phyloP scores from a whole-genome alignment of 1,140 invertebrate genomes.

The Holcopasites calliopsidis region DNA sequence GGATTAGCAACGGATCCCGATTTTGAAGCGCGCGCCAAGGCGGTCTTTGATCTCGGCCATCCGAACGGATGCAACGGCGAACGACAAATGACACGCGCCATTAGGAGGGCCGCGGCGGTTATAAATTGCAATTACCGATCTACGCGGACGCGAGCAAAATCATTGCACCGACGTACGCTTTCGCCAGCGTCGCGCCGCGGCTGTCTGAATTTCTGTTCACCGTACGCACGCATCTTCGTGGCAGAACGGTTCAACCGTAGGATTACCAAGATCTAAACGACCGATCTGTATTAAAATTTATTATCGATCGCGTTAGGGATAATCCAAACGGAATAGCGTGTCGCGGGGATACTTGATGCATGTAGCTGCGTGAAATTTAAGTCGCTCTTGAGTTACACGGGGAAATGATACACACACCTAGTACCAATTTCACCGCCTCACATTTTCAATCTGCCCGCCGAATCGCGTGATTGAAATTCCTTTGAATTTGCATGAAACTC shows the following conservation, averaged over 20 bases:
- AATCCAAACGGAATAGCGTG: slow-evolving; percentile 32
- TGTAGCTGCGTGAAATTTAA: slow-evolving; percentile 30
- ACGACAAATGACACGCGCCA: slow-evolving; percentile 55
- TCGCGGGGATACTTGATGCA: slow-evolving; percentile 19
- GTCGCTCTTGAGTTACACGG: slow-evolving; percentile 21
- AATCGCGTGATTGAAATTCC: neutral
- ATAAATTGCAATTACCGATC: slow-evolving; percentile 66
- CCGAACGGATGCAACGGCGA: slow-evolving; percentile 3
- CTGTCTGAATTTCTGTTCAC: slow-evolving; percentile 24
- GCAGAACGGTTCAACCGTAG: neutral
- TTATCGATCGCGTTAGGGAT: slow-evolving; percentile 14
- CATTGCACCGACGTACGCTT: slow-evolving; percentile 39
- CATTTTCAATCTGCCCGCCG: neutral
- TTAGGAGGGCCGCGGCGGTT: slow-evolving; percentile 52
- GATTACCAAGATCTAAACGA: slow-evolving; percentile 1
- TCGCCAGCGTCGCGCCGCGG: slow-evolving; percentile 19
- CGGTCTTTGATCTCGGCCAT: slow-evolving; percentile 53
- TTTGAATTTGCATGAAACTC: neutral
- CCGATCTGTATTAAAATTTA: slow-evolving; percentile 39
- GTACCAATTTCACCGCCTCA: too few relatives aligned
- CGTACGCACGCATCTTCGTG: neutral
- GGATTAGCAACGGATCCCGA: slow-evolving; percentile 51
- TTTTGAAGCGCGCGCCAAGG: slow-evolving; percentile 11
- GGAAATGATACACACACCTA: slow-evolving; percentile 16
- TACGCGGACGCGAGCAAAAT: slow-evolving; percentile 10